Percentiles rank a stretch among this genome's conserved stretches.
phyloP scores from a whole-genome alignment of 2,888 invertebrate genomes.

The Salticus scenicus region DNA sequence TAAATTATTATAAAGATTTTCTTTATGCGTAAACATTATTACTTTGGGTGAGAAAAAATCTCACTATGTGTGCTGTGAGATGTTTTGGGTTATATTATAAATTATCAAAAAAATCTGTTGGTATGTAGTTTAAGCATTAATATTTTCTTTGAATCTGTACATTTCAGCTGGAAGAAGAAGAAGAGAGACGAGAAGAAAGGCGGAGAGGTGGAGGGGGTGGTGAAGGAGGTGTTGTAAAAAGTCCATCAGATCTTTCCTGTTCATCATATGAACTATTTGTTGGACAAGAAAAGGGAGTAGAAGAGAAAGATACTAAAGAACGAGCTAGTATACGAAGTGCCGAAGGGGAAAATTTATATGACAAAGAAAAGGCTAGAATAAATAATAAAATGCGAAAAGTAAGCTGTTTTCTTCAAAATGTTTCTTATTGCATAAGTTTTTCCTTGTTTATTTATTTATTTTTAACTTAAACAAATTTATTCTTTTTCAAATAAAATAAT shows the following conservation, averaged over 20 bases:
- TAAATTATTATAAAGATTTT: too few relatives aligned
- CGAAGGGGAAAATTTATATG: constrained; percentile 79
- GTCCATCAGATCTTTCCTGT: constrained; percentile 93
- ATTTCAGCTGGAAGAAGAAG: constrained; percentile 43
- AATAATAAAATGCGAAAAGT: constrained; percentile 88
- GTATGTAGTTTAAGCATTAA: too few relatives aligned
- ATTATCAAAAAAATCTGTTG: too few relatives aligned
- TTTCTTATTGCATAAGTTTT: too few relatives aligned
- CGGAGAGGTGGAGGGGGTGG: constrained; percentile 58
- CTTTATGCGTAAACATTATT: too few relatives aligned
- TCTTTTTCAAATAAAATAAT: too few relatives aligned
- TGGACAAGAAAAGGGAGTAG: constrained; percentile 89
- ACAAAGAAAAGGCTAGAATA: constrained; percentile 73
- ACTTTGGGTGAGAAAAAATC: too few relatives aligned
- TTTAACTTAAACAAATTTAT: too few relatives aligned
- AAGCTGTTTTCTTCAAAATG: too few relatives aligned
- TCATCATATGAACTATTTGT: constrained; percentile 94
- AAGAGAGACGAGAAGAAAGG: constrained; percentile 65
- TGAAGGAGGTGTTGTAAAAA: constrained; percentile 82
- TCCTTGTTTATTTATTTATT: too few relatives aligned
- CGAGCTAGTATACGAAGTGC: constrained; percentile 91
- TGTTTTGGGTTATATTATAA: too few relatives aligned
- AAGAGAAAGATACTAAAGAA: constrained; percentile 86
- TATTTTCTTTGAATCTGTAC: neutral
- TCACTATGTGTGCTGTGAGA: too few relatives aligned